These are phyloP conservation scores for Montipora sp. DNA, from an alignment of 64 coral and sea anemone genomes.

Conservation along the genomic window DNA sequence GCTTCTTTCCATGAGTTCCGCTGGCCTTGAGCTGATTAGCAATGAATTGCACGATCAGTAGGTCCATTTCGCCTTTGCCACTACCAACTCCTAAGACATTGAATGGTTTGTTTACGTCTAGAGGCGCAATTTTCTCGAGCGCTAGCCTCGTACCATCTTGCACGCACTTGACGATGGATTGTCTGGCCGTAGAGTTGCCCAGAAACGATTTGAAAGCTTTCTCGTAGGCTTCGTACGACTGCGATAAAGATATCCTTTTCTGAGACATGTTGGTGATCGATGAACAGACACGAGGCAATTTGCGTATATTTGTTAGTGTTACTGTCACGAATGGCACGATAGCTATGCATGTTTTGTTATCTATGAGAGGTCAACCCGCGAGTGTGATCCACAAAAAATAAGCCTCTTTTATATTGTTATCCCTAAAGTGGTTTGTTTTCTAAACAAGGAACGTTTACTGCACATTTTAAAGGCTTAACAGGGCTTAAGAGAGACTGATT, in stretches of 20 bases:
- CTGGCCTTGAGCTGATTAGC: slow-evolving; percentile 3
- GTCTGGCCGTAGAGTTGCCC: slow-evolving; percentile 38
- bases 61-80: slow-evolving; percentile 22
- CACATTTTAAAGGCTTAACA: not conserved
- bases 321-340: not conserved
- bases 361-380: not conserved
- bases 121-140: not conserved
- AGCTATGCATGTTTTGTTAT: not conserved
- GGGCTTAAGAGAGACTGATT: not conserved
- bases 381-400: not conserved
- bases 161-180: slow-evolving; percentile 25
- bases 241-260: slow-evolving; percentile 1
- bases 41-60: not conserved
- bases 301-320: not conserved
- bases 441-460: not conserved
- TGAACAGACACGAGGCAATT: not conserved
- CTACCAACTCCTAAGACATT: slow-evolving; percentile 24
- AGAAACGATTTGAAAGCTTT: slow-evolving; percentile 26
- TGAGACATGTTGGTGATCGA: not conserved
- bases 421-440: not conserved
- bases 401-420: not conserved
- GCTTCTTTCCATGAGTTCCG: not conserved
- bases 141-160: slow-evolving; percentile 20
- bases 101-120: not conserved
- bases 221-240: slow-evolving; percentile 23